These are phyloP conservation scores for Poeciliopsis infans DNA, from an alignment of 2,797 vertebrate species.

Conservation along the genomic window DNA sequence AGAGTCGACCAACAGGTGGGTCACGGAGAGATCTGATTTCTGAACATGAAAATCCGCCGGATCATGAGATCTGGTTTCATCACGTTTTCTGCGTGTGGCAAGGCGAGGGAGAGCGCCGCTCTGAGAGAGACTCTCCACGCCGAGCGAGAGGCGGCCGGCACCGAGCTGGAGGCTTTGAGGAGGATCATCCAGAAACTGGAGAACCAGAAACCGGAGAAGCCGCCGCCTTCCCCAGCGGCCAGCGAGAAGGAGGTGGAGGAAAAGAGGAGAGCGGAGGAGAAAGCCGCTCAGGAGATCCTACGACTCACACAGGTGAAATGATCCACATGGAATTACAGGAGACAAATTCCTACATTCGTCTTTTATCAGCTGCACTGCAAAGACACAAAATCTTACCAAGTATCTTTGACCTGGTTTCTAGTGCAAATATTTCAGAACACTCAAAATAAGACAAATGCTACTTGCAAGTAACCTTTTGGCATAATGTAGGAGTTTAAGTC, in stretches of 20 bases:
- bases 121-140: conserved; percentile 71
- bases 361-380: background rate
- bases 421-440: too few species aligned
- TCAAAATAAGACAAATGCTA: too few species aligned
- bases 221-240: conserved; percentile 38
- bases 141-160: conserved; percentile 58
- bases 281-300: conserved; percentile 65
- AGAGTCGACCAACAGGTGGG: conserved; percentile 80
- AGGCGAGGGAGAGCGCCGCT: conserved; percentile 76
- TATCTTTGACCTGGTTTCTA: too few species aligned
- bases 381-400: too few species aligned
- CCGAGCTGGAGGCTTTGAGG: conserved; percentile 72
- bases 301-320: conserved; percentile 69
- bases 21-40: background rate
- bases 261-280: conserved; percentile 62
- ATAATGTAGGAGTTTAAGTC: too few species aligned
- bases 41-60: background rate
- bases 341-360: background rate
- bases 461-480: too few species aligned
- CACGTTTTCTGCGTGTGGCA: background rate
- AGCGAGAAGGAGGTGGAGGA: conserved; percentile 71
- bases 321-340: background rate
- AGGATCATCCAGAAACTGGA: conserved; percentile 57
- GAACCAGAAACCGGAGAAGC: conserved; percentile 43
- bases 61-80: background rate